Percentiles rank a stretch among this genome's conserved stretches.
These are phyloP conservation scores for Ctenodactylus gundi DNA, from an alignment of 2,113 vertebrate genomes.

Conservation along the genomic window DNA sequence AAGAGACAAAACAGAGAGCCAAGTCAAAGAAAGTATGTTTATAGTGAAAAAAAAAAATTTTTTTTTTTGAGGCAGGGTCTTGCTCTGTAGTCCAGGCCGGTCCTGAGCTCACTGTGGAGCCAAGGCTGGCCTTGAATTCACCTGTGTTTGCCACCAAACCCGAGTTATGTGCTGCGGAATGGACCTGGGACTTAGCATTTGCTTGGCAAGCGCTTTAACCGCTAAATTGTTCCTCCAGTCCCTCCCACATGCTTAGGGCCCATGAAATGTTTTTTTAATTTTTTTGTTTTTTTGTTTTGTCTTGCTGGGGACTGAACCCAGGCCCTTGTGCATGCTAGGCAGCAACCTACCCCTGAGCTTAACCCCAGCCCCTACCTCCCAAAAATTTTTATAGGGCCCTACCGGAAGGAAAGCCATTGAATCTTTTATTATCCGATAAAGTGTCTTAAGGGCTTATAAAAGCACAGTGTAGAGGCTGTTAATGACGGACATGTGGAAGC, in stretches of 20 bases:
- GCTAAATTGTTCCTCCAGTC: too few species aligned
- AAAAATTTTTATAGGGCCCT: neutral
- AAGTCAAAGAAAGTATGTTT: neutral
- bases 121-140: too few species aligned
- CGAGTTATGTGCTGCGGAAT: too few species aligned
- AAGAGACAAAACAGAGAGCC: neutral
- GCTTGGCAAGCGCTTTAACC: too few species aligned
- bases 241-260: neutral
- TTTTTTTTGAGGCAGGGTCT: too few species aligned
- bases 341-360: neutral
- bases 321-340: neutral
- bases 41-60: too few species aligned
- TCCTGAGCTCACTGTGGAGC: too few species aligned
- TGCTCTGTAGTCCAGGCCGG: too few species aligned
- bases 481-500: fast-evolving
- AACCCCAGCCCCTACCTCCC: neutral
- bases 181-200: too few species aligned
- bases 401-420: neutral
- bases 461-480: neutral
- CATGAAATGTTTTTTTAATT: neutral
- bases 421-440: neutral
- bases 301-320: neutral
- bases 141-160: too few species aligned
- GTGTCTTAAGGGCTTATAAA: neutral
- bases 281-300: neutral